Evolutionary conservation across 2,797 vertebrate species (phyloP), one percentile per base, ranked within the genome.

Genomic region (Rhinella marina): DNA sequence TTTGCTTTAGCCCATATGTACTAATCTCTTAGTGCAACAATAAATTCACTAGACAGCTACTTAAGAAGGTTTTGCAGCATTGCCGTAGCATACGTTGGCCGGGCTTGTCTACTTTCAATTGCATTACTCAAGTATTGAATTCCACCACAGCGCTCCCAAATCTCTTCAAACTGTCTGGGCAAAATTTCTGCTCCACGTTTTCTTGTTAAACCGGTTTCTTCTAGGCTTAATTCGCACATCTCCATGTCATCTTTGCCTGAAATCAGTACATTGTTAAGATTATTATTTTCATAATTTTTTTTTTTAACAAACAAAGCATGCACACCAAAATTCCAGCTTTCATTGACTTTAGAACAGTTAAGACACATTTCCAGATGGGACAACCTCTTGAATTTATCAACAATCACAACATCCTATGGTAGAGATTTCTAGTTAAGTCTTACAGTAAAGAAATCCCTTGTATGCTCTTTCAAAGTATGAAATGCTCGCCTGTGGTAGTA

Each of bases 191-290:
- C 98, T 0, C 98, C 98, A 0, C 97, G 93, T 92, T 99, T 99
- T 68, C 98, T 94, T 16, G 98, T 97, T 90, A 99, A 95, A 17
- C 98, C 98, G 9, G 98, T 99, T 94, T 99, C 98, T 90, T 99
- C 97, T 72, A 99, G 97, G 83, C 96, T 98, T 90, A 99, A 94
- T 96, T 99, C 98, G 1, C 98, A 99, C 98, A 99, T 99, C 94
- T 99, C 98, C 96, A 99, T 97, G 90, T 99, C 98, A 79, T 99
- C 98, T 90, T 99, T 99, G 14, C 98, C 98, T 99, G 93, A 72
- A 90, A 21, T 68, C 4, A 17, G 1, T 8, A 29, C 13, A 29
- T 66, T 66, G 13, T 27, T 87, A 87, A 16, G 73, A n/a, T 41
- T 6, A 41, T 1, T n/a, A n/a, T 59, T 17, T 57, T 16, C 16